A percentile compares a stretch with the other conserved stretches of the same genome.
phyloP scores from a whole-genome alignment of 2,797 vertebrate genomes.

The Sitta carolinensis region DNA sequence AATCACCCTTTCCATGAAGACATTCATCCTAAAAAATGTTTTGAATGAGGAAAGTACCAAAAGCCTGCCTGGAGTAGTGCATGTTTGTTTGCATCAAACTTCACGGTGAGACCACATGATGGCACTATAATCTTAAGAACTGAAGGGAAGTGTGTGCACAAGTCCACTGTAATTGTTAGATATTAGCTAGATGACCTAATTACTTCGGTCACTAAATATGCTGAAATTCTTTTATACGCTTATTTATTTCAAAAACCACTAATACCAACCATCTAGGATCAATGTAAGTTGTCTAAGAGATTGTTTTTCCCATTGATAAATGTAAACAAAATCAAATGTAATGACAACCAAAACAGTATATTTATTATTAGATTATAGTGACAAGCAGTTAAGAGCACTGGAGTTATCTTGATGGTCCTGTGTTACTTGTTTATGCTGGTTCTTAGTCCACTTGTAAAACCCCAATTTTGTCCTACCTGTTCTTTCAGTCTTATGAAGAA shows the following conservation, averaged over 20 bases:
- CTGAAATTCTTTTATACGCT: neutral
- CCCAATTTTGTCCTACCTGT: neutral
- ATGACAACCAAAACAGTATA: neutral
- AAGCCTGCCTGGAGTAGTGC: neutral
- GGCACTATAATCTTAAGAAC: neutral
- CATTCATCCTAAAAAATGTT: neutral
- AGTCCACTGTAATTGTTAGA: rapidly evolving
- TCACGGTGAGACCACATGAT: neutral
- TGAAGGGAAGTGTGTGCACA: neutral
- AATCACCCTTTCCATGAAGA: neutral
- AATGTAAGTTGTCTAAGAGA: neutral
- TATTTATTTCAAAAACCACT: neutral
- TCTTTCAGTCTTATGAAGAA: neutral
- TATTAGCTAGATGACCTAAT: neutral
- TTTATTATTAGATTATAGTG: neutral
- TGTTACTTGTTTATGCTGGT: neutral
- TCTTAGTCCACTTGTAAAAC: neutral
- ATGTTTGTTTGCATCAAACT: neutral
- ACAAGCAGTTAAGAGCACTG: neutral
- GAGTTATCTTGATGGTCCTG: neutral
- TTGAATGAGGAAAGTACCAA: neutral
- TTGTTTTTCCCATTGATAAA: neutral
- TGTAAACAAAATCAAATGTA: neutral
- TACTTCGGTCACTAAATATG: neutral
- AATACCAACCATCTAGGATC: neutral